Conservation (phyloP, 2,113 vertebrate species). For the Ardeotis arabs region DNA sequence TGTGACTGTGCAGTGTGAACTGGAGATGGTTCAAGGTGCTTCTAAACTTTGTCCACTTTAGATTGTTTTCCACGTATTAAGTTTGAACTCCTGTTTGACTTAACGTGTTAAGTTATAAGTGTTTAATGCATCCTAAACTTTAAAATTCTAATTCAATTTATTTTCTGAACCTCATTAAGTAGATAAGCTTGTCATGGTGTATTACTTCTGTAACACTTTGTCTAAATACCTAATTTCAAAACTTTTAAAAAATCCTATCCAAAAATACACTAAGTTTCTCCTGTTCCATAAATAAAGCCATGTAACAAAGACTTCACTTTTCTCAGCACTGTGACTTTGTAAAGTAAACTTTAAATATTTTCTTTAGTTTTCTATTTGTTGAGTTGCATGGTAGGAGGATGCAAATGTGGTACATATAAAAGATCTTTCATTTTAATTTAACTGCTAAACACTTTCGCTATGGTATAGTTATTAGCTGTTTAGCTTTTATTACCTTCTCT, state of each 20-base stretch:
- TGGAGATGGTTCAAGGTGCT: background rate
- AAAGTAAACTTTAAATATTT: background rate
- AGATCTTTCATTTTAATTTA: background rate
- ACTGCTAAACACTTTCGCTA: background rate
- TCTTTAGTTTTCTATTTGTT: background rate
- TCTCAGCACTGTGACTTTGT: background rate
- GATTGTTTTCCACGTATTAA: background rate
- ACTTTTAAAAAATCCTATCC: background rate
- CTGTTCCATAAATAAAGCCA: background rate
- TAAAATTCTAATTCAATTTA: background rate
- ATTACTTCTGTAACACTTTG: background rate
- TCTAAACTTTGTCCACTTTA: background rate
- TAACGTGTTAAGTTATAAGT: background rate
- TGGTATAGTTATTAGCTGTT: background rate
- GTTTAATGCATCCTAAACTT: background rate
- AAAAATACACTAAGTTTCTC: background rate
- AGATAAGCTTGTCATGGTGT: background rate
- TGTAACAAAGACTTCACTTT: background rate
- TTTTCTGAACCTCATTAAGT: background rate
- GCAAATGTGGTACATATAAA: background rate
- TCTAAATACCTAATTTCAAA: background rate
- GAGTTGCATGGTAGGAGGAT: background rate
- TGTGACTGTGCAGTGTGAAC: accelerated
- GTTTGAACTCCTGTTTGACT: background rate
- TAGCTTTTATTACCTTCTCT: constrained; percentile 5